Conservation (phyloP, 2,888 invertebrate species). For the Cactoblastis cactorum region DNA sequence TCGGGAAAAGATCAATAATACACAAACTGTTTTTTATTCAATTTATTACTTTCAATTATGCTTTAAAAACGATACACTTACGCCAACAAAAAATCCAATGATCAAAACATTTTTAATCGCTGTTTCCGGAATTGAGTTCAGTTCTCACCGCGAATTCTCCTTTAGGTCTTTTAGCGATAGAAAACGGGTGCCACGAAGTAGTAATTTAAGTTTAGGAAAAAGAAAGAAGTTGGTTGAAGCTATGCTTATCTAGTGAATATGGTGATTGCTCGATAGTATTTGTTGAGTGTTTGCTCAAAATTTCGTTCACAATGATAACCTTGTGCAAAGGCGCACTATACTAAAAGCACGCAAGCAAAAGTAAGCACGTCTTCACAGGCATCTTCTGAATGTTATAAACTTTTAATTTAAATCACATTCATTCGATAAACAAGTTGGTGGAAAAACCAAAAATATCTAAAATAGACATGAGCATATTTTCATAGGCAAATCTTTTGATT, state of each 20-base stretch:
- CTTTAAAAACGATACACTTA: slow-evolving; percentile 4
- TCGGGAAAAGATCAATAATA: slow-evolving; percentile 10
- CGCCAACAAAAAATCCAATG: background rate
- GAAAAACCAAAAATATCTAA: no score
- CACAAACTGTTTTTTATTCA: slow-evolving; percentile 10
- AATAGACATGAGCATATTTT: no score
- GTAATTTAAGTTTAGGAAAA: slow-evolving; percentile 20
- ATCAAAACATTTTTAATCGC: background rate
- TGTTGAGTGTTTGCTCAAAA: slow-evolving; percentile 7
- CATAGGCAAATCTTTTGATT: no score
- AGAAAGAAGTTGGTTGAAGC: slow-evolving; percentile 12
- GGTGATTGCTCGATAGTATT: slow-evolving; percentile 3
- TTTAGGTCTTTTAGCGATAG: slow-evolving; percentile 17
- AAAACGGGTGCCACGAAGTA: slow-evolving; percentile 19
- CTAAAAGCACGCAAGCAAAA: no score
- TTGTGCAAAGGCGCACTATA: no score
- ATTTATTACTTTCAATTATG: background rate
- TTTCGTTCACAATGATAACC: no score
- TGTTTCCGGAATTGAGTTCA: background rate
- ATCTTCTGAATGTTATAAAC: no score
- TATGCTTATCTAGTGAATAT: slow-evolving; percentile 10
- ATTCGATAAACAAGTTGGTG: no score
- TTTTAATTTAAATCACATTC: no score
- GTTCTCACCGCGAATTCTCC: slow-evolving; percentile 14
- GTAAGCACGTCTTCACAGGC: no score